Evolutionary conservation across 2,113 vertebrate species (phyloP).

Genomic region (Synchiropus splendidus): DNA sequence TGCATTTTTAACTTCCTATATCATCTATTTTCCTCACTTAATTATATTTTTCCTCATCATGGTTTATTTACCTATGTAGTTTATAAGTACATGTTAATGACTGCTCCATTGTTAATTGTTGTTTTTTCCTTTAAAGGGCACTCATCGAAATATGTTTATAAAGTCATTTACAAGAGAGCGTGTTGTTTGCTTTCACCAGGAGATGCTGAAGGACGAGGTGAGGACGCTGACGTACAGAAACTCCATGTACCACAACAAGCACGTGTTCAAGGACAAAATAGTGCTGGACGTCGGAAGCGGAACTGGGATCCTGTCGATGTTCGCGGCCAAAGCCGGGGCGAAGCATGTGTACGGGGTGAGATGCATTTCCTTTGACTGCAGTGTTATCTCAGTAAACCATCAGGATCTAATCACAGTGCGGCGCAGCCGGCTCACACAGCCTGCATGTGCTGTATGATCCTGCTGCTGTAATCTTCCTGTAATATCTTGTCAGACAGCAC

Average conservation of each 20-base stretch:
- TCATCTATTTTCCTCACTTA: too few relatives aligned
- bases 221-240: constrained; percentile 94
- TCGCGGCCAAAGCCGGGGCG: constrained; percentile 94
- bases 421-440: constrained; percentile 1
- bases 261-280: constrained; percentile 93
- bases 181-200: constrained; percentile 58
- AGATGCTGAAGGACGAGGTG: constrained; percentile 98
- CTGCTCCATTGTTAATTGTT: too few relatives aligned
- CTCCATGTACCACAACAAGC: constrained; percentile 98
- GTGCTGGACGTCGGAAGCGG: constrained; percentile 98
- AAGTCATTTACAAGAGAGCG: too few relatives aligned
- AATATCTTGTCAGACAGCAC: constrained; percentile 9
- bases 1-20: too few relatives aligned
- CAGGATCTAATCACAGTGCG: background rate
- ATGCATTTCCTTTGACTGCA: background rate
- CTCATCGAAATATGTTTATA: too few relatives aligned
- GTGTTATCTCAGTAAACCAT: constrained; percentile 1
- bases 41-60: too few relatives aligned
- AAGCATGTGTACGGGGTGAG: constrained; percentile 97
- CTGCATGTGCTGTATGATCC: background rate
- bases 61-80: too few relatives aligned
- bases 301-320: constrained; percentile 96
- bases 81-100: too few relatives aligned
- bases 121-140: too few relatives aligned
- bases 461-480: background rate